These are phyloP conservation scores for Neopelma chrysocephalum DNA, from an alignment of 2,797 vertebrate genomes.

Conservation along the genomic window DNA sequence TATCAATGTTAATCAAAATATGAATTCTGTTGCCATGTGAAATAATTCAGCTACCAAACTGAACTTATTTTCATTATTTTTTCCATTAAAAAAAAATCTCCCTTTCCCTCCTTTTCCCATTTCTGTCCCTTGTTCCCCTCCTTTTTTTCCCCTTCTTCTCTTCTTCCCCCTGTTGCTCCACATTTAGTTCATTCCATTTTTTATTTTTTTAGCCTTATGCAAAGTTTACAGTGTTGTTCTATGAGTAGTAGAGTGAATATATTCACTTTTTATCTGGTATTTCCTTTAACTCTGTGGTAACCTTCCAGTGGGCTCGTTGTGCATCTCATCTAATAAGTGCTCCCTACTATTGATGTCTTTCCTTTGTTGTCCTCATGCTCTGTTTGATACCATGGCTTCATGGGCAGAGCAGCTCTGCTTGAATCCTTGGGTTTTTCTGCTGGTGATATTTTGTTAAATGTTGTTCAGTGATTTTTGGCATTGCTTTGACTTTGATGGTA, in stretches of 20 bases:
- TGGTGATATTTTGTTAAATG: conserved; percentile 29
- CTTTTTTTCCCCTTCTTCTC: background rate
- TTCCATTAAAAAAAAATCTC: background rate
- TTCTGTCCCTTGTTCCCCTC: background rate
- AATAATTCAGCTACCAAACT: background rate
- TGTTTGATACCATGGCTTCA: background rate
- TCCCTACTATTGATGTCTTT: background rate
- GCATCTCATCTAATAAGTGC: background rate
- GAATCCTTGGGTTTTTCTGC: conserved; percentile 23
- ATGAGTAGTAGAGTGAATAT: background rate
- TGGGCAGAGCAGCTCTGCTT: background rate
- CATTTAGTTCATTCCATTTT: background rate
- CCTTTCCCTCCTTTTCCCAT: accelerated
- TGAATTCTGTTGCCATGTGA: background rate
- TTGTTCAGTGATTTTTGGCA: background rate
- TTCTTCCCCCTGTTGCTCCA: background rate
- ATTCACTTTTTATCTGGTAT: background rate
- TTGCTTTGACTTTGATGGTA: conserved; percentile 23
- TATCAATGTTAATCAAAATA: background rate
- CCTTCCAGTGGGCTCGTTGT: background rate
- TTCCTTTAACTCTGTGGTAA: background rate
- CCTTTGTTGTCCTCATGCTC: background rate
- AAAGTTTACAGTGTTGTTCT: background rate
- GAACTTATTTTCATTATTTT: background rate
- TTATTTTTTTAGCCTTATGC: background rate